A percentile compares a stretch with the other conserved stretches of the same genome.
phyloP scores from a whole-genome alignment of 2,113 vertebrate species.

The Nothoprocta perdicaria region DNA sequence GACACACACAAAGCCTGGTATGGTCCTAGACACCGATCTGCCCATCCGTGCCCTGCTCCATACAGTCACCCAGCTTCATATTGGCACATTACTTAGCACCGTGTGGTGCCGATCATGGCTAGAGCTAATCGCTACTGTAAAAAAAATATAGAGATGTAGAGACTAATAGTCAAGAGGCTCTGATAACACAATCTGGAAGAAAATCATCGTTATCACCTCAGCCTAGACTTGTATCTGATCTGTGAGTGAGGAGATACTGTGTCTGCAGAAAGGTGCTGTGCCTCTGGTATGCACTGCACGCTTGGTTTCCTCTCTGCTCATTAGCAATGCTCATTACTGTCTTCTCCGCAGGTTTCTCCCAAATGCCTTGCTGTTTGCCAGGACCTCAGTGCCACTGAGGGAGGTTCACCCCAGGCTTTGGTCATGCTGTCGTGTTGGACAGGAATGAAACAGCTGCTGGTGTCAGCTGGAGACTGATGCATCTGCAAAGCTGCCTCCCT shows the following conservation, averaged over 20 bases:
- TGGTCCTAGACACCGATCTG: neutral
- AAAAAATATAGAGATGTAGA: neutral
- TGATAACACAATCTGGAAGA: rapidly evolving
- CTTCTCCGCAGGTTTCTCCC: conserved; percentile 28
- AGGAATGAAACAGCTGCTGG: neutral
- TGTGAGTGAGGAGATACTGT: neutral
- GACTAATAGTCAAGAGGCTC: neutral
- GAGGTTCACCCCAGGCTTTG: conserved; percentile 28
- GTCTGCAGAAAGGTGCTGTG: neutral
- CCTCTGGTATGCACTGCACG: neutral
- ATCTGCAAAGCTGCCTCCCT: neutral
- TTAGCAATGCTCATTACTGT: conserved; percentile 34
- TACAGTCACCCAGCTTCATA: neutral
- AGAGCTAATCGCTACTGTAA: neutral
- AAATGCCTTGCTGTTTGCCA: conserved; percentile 32
- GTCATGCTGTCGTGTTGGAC: conserved; percentile 29
- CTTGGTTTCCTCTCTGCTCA: conserved; percentile 6
- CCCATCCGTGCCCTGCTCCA: neutral
- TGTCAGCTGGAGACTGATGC: neutral
- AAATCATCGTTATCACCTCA: neutral
- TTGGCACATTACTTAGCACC: rapidly evolving
- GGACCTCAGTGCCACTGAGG: neutral
- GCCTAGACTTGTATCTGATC: neutral
- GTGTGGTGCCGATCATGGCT: neutral
- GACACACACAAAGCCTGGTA: neutral